These are phyloP conservation scores for Sebastes umbrosus DNA, from an alignment of 2,797 vertebrate species.

Conservation along the genomic window DNA sequence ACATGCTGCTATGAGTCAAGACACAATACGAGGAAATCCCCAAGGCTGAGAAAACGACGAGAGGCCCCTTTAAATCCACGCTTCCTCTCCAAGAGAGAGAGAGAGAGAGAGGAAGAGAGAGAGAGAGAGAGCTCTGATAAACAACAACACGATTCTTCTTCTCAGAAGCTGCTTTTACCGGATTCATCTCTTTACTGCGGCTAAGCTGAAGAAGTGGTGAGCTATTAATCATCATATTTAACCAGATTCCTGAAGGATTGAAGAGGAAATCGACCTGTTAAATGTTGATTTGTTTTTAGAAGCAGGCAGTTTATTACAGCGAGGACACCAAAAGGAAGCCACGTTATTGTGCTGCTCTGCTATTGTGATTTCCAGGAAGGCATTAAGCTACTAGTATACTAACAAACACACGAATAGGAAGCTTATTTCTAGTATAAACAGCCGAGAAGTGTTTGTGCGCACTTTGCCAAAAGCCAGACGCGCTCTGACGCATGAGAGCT, in stretches of 20 bases:
- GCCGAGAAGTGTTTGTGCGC: constrained; percentile 21
- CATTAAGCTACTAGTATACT: not conserved
- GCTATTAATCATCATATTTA: not conserved
- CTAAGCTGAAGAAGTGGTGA: constrained; percentile 26
- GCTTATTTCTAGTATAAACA: constrained; percentile 21
- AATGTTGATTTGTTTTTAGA: not conserved
- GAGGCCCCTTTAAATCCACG: constrained; percentile 73
- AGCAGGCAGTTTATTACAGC: not conserved
- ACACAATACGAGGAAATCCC: constrained; percentile 79
- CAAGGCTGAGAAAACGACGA: constrained; percentile 51
- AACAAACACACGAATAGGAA: not conserved
- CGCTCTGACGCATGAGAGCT: constrained; percentile 9
- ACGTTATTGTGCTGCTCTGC: not conserved
- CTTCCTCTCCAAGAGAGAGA: constrained; percentile 50
- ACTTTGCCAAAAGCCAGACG: not conserved
- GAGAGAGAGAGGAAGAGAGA: constrained; percentile 19
- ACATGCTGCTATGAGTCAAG: constrained; percentile 29
- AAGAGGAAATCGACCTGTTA: not conserved
- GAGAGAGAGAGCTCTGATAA: constrained; percentile 46
- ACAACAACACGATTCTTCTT: constrained; percentile 65
- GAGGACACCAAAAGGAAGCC: not conserved
- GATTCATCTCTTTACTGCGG: constrained; percentile 38
- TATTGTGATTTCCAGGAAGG: not conserved
- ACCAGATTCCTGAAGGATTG: not conserved
- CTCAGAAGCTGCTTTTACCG: constrained; percentile 27